These are phyloP conservation scores for Lissocephala sabroskyi DNA, from an alignment of 2,888 invertebrate species.

Conservation along the genomic window DNA sequence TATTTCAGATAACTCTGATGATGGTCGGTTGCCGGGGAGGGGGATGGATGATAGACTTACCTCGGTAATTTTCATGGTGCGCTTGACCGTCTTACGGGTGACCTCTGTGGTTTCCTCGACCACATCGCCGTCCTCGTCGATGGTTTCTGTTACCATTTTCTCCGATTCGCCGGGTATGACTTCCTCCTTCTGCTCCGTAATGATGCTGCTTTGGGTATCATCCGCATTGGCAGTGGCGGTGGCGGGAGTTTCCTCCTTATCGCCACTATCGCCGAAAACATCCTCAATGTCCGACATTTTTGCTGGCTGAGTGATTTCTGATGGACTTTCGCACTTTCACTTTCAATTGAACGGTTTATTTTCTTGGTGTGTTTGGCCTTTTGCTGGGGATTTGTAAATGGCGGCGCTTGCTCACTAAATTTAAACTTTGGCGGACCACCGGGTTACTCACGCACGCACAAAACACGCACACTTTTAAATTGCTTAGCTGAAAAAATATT, in stretches of 20 bases:
- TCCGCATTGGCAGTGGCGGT: conserved; percentile 35
- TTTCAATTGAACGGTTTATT: conserved; percentile 5
- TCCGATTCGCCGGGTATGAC: conserved; percentile 63
- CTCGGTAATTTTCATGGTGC: conserved; percentile 72
- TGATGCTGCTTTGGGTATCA: conserved; percentile 45
- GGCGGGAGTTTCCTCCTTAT: no score
- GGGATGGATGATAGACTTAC: conserved; percentile 45
- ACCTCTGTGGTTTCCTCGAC: conserved; percentile 71
- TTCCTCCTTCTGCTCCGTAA: conserved; percentile 52
- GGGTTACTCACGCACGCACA: conserved; percentile 38
- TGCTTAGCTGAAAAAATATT: conserved; percentile 32
- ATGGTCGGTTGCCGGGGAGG: background rate
- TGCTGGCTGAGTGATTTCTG: conserved; percentile 13
- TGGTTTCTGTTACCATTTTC: conserved; percentile 66
- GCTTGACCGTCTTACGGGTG: conserved; percentile 70
- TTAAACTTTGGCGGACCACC: conserved; percentile 43
- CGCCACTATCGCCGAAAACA: conserved; percentile 54
- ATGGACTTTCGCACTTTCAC: conserved; percentile 10
- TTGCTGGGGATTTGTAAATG: no score
- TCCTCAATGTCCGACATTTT: conserved; percentile 71
- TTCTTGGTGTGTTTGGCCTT: conserved; percentile 7
- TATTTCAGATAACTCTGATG: no score
- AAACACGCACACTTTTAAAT: conserved; percentile 22
- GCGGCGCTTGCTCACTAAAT: conserved; percentile 41
- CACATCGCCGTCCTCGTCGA: conserved; percentile 70